Evolutionary conservation across 2,888 invertebrate species (phyloP), one percentile per base, ranked within the genome.

Genomic region (Sinohyriopsis cumingii): DNA sequence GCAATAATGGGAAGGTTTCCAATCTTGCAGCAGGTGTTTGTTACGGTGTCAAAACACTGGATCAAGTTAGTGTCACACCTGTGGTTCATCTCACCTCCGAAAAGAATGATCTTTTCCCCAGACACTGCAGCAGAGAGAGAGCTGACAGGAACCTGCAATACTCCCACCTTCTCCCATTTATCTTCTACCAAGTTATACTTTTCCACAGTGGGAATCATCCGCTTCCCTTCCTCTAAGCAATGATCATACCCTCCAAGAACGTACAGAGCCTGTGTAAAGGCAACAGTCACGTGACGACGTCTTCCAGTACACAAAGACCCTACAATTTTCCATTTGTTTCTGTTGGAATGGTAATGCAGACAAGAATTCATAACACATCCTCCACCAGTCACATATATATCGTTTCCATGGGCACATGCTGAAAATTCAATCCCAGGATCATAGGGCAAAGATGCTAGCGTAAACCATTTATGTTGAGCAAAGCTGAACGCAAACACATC

Each of bases 351-450:
- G 63, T 82, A 86, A 63, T 84, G 77, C 12, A 83, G 69, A 24
- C 84, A 78, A 59, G 82, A 80, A 15, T 78, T 79, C 54, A 83
- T 83, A 72, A 79, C 74, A n/a, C 80, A 77, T 1, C 84, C 84
- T 5, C 85, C 86, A 1, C 85, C 86, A 3, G 83, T 82, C 20
- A 85, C 77, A 70, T 79, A 86, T 25, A 86, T 84, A 57, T 86
- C 86, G 64, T 82, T 84, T 45, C 79, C 83, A 68, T 83, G 82
- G 2, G 83, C 83, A 71, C 85, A 85, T 0, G 84, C 81, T 0
- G 84, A 84, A 69, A 85, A 86, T 67, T 86, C 86, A 56, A 85
- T 84, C 22, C 84, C 85, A 0, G 85, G 86, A 60, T 84, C 84
- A 65, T 82, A 84, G 0, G 85, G 86, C 15, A 86, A 67, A 0